Base-by-base conservation (phyloP, 1,140 invertebrate genomes). In the Kradibia gibbosae region DNA sequence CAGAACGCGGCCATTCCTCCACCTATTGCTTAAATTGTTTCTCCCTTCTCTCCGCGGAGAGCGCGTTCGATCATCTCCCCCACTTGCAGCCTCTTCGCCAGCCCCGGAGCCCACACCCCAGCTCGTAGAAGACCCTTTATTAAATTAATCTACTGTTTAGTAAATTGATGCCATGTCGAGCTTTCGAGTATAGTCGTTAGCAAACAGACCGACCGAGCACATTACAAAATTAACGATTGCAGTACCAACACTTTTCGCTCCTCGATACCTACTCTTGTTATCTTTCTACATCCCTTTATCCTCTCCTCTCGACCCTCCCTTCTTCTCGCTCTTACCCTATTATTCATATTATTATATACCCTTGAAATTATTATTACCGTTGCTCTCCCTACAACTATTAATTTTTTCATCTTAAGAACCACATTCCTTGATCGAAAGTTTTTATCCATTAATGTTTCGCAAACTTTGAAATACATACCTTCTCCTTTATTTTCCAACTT, bases 71-170 rank as follows among this genome's bases (percentile, higher is more conserved):
- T 89, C 87, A 88, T 87, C 85, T 86, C 86, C 85, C 85, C 81
- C 65, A 83, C 82, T 78, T 45, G 71, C 48, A 22, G 71, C 28
- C n/a, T 48, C 45, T 34, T 28, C 25, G 48, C 22, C 70, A 22
- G 25, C 42, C n/a, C 11, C 36, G 31, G 70, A 45, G 42, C 39
- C 45, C 42, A 31, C 42, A 72, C 39, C 70, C 34, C 62, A 39
- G 76, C 84, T 72, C 78, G 74, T 34, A 70, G 34, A 45, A 36
- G 48, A 55, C 84, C 87, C 86, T 87, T 90, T 90, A 89, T 89
- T 89, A 88, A 89, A 90, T 90, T 90, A 88, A 90, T 90, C 87
- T 88, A 87, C 86, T 87, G 89, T 90, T 90, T 90, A 88, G 86
- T 88, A 89, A 90, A 90, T 90, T 90, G 88, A 90, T 90, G 86